Evolutionary conservation across 2,797 vertebrate species (phyloP).

Genomic region (Paramormyrops hopkinsi): DNA sequence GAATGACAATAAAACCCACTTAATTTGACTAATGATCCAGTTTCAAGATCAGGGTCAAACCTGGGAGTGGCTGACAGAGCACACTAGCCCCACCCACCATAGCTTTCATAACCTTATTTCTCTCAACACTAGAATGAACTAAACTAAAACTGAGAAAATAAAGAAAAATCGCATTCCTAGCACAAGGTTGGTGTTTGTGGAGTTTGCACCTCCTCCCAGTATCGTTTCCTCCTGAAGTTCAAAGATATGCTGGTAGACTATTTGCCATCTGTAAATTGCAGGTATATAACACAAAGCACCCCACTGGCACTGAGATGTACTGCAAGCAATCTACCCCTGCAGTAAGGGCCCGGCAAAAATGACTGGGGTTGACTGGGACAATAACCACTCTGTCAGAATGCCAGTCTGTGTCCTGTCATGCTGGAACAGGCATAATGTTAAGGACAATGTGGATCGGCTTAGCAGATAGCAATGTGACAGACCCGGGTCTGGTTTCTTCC

Average conservation of each 20-base stretch:
- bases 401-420: neutral
- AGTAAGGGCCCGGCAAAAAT: neutral
- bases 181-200: neutral
- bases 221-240: neutral
- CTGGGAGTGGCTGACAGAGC: neutral
- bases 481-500: neutral
- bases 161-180: neutral
- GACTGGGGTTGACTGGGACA: neutral
- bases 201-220: neutral
- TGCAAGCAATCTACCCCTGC: neutral
- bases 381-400: neutral
- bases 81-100: neutral
- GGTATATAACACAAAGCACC: neutral
- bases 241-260: neutral
- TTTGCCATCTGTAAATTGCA: neutral
- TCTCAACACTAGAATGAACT: neutral
- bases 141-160: neutral
- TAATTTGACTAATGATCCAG: neutral
- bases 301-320: neutral
- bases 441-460: neutral
- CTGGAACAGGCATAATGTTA: neutral
- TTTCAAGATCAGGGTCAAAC: neutral
- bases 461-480: neutral
- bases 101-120: neutral
- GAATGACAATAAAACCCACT: neutral